Conservation (phyloP, 2,113 vertebrate genomes). For the Scolopax mira region DNA sequence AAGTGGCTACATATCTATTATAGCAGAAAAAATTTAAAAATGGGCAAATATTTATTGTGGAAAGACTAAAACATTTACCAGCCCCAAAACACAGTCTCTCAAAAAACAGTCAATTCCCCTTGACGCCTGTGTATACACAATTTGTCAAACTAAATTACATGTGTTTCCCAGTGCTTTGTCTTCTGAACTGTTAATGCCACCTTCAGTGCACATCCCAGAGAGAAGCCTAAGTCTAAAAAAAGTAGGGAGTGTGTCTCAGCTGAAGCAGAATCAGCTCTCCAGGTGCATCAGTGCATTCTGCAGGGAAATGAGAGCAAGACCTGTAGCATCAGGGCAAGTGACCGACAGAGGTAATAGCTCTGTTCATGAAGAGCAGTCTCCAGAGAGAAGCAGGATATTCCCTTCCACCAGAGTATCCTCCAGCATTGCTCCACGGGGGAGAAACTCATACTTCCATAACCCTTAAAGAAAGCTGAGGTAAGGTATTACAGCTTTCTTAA, state of each 20-base stretch:
- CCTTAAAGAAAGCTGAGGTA: background rate
- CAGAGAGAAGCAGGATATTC: background rate
- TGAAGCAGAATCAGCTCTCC: background rate
- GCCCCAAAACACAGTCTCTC: background rate
- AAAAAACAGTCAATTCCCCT: background rate
- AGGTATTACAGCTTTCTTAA: background rate
- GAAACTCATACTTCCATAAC: background rate
- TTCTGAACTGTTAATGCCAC: background rate
- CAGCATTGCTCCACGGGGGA: background rate
- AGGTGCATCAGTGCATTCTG: background rate
- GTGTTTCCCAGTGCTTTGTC: background rate
- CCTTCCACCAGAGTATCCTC: background rate
- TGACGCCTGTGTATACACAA: background rate
- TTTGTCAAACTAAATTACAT: background rate
- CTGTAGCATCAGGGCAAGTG: background rate
- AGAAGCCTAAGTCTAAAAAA: background rate
- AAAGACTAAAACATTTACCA: background rate
- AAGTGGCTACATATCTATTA: background rate
- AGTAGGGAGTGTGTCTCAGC: background rate
- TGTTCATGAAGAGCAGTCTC: background rate
- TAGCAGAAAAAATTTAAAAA: background rate
- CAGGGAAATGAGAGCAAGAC: background rate
- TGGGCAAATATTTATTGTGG: background rate
- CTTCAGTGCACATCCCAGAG: background rate
- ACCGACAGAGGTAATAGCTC: background rate